Conservation (phyloP, 1,140 invertebrate species). For the Hestina assimilis region DNA sequence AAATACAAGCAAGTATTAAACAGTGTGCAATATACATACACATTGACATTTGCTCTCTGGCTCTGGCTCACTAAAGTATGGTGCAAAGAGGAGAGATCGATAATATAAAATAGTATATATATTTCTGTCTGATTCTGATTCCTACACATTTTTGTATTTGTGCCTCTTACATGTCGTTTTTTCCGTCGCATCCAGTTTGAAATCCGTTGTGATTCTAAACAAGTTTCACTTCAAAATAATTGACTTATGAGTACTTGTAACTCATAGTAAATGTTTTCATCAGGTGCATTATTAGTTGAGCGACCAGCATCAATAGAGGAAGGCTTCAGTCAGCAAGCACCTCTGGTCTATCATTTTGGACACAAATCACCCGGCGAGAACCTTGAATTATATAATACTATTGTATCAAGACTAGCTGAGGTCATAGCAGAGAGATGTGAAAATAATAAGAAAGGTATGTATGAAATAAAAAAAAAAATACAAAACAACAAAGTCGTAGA, state of each 20-base stretch:
- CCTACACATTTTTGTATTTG: too few relatives aligned
- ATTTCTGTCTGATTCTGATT: too few relatives aligned
- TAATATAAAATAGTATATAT: too few relatives aligned
- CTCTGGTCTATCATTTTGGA: conserved; percentile 96
- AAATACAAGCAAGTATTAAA: too few relatives aligned
- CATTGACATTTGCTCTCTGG: too few relatives aligned
- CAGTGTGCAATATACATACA: too few relatives aligned
- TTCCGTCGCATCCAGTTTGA: too few relatives aligned
- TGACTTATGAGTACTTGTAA: not conserved
- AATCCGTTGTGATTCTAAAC: too few relatives aligned
- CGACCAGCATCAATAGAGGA: conserved; percentile 94
- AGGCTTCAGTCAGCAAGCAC: conserved; percentile 94
- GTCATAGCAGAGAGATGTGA: conserved; percentile 91
- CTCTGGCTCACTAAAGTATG: too few relatives aligned
- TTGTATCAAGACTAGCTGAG: conserved; percentile 91
- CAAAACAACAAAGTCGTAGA: too few relatives aligned
- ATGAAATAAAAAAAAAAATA: not conserved
- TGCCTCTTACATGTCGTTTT: too few relatives aligned
- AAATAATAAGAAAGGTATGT: conserved; percentile 90
- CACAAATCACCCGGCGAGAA: conserved; percentile 90
- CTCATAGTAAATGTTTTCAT: not conserved
- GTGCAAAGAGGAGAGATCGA: too few relatives aligned
- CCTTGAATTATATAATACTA: conserved; percentile 90
- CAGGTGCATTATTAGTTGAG: conserved; percentile 92
- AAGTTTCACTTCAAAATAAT: not conserved